A percentile compares a stretch with the other conserved stretches of the same genome.
These are phyloP conservation scores for Bombus polaris DNA, from an alignment of 1,140 invertebrate genomes.

Conservation along the genomic window DNA sequence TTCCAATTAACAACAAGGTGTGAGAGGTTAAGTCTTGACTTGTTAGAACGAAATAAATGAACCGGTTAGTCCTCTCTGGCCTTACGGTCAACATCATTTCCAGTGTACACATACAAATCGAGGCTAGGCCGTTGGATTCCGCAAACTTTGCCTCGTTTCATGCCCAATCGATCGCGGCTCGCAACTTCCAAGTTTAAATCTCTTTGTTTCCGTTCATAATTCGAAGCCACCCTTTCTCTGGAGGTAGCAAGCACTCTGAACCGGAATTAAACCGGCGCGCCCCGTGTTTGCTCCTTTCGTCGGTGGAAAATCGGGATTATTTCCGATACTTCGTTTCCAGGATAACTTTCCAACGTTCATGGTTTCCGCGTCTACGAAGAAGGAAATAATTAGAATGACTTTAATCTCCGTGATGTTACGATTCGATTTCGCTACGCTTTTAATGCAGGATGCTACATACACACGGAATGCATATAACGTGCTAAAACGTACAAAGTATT, in stretches of 20 bases:
- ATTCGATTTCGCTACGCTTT: neutral
- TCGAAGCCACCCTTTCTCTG: slow-evolving; percentile 67
- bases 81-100: slow-evolving; percentile 75
- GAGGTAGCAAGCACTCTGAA: slow-evolving; percentile 55
- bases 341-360: slow-evolving; percentile 26
- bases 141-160: slow-evolving; percentile 74
- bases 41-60: slow-evolving; percentile 34
- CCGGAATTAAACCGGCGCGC: slow-evolving; percentile 63
- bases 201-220: slow-evolving; percentile 74
- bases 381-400: slow-evolving; percentile 22
- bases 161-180: slow-evolving; percentile 71
- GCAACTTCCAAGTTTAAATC: slow-evolving; percentile 71
- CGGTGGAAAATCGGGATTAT: slow-evolving; percentile 54
- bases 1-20: neutral
- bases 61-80: slow-evolving; percentile 43
- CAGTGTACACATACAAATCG: slow-evolving; percentile 72
- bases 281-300: slow-evolving; percentile 62
- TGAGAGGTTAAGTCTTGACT: slow-evolving; percentile 21
- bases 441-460: too few relatives aligned
- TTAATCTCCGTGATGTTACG: neutral
- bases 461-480: too few relatives aligned
- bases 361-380: neutral
- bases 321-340: slow-evolving; percentile 34
- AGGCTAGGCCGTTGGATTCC: slow-evolving; percentile 49
- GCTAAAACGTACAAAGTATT: too few relatives aligned